phyloP scores from a whole-genome alignment of 2,113 vertebrate genomes.

The Pluvialis apricaria region DNA sequence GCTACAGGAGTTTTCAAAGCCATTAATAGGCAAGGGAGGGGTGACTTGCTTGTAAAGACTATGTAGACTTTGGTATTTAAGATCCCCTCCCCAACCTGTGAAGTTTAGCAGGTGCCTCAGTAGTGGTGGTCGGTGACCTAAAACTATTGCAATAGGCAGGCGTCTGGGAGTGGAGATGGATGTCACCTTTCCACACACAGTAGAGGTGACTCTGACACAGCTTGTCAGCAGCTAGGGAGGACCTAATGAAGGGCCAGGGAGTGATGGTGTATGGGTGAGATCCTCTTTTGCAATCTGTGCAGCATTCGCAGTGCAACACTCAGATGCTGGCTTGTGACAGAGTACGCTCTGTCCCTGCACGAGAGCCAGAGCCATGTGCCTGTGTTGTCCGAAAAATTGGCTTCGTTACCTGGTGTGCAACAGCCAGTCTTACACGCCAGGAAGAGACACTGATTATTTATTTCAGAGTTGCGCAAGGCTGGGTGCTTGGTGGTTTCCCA shows the following conservation, averaged over 20 bases:
- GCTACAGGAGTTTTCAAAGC: neutral
- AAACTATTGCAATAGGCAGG: neutral
- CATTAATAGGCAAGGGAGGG: neutral
- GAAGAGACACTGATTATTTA: too few species aligned
- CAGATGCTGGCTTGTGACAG: neutral
- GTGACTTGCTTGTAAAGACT: neutral
- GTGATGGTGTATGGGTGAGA: neutral
- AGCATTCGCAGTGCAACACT: neutral
- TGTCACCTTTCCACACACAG: neutral
- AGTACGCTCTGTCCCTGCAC: rapidly evolving
- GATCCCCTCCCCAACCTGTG: rapidly evolving
- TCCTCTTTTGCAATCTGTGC: rapidly evolving
- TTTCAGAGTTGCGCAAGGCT: too few species aligned
- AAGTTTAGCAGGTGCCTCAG: neutral
- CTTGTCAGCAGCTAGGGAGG: neutral
- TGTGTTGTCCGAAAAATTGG: too few species aligned
- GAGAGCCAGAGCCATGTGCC: neutral
- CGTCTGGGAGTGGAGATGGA: neutral
- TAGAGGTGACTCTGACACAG: neutral
- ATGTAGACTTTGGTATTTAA: neutral
- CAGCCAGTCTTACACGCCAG: too few species aligned
- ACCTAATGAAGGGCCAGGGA: neutral
- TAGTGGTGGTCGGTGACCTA: neutral
- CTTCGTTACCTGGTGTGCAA: too few species aligned
- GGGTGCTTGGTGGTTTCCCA: too few species aligned